Evolutionary conservation across 2,888 invertebrate species (phyloP).

Genomic region (Pseudanteris insignis): DNA sequence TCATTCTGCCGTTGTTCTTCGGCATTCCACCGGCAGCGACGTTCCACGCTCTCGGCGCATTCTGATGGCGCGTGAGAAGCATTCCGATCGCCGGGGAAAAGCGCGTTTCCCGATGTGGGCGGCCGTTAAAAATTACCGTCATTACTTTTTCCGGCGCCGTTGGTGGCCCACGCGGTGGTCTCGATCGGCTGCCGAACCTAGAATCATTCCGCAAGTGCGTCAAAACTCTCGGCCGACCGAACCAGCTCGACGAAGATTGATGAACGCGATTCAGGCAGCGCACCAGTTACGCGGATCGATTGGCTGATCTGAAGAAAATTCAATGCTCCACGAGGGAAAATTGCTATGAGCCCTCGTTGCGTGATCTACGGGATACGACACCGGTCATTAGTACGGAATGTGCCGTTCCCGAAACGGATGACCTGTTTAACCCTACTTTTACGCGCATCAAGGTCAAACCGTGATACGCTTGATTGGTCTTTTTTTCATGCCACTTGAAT

Average conservation of each 20-base stretch:
- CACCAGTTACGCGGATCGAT: too few species aligned
- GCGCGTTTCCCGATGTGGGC: slow-evolving; percentile 1
- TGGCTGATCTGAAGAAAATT: too few species aligned
- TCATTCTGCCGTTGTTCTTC: slow-evolving; percentile 31
- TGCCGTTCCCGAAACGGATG: too few species aligned
- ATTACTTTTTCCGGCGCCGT: slow-evolving; percentile 16
- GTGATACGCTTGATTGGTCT: too few species aligned
- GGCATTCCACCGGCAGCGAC: slow-evolving; percentile 15
- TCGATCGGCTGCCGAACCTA: neutral
- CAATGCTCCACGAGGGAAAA: neutral
- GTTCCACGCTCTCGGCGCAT: slow-evolving; percentile 50
- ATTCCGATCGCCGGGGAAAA: slow-evolving; percentile 13
- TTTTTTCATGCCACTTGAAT: too few species aligned
- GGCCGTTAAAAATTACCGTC: neutral
- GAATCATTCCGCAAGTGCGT: slow-evolving; percentile 6
- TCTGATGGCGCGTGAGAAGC: slow-evolving; percentile 1
- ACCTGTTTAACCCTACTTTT: too few species aligned
- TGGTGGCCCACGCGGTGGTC: slow-evolving; percentile 10
- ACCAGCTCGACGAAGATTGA: neutral
- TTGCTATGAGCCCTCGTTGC: too few species aligned
- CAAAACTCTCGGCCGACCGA: slow-evolving; percentile 4
- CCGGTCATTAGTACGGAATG: too few species aligned
- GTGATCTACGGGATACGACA: neutral
- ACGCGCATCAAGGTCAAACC: too few species aligned
- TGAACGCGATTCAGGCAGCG: too few species aligned